Percentiles rank a stretch among this genome's conserved stretches.
phyloP scores from a whole-genome alignment of 2,113 vertebrate genomes.

The Guaruba guarouba region DNA sequence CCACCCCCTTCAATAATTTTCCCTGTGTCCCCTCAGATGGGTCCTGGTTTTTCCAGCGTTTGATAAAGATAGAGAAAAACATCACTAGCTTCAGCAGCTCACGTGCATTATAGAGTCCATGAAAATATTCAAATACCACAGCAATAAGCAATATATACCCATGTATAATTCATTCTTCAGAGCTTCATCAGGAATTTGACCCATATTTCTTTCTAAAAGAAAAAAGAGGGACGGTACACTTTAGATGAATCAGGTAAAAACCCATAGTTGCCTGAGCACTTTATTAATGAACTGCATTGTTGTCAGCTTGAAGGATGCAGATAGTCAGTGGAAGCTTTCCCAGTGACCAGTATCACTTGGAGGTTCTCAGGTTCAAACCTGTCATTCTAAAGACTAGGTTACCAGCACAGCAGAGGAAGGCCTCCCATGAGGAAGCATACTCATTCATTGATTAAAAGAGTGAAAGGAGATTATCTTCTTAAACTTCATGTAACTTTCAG shows the following conservation, averaged over 20 bases:
- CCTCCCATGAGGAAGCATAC: neutral
- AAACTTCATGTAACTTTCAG: neutral
- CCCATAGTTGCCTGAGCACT: neutral
- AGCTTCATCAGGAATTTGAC: neutral
- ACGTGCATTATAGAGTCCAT: neutral
- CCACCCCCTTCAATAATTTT: neutral
- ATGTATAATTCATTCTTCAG: neutral
- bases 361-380: neutral
- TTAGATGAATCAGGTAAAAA: neutral
- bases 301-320: neutral
- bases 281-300: neutral
- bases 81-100: neutral
- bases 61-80: neutral
- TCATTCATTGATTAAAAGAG: neutral
- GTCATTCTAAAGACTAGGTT: neutral
- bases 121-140: neutral
- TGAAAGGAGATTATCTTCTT: neutral
- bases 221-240: neutral
- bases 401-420: neutral
- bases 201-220: neutral
- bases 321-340: neutral
- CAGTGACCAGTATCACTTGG: neutral
- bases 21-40: neutral
- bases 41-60: neutral
- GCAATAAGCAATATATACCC: neutral